These are phyloP conservation scores for Hyperoplus lanceolatus DNA, from an alignment of 2,797 vertebrate species.

Conservation along the genomic window DNA sequence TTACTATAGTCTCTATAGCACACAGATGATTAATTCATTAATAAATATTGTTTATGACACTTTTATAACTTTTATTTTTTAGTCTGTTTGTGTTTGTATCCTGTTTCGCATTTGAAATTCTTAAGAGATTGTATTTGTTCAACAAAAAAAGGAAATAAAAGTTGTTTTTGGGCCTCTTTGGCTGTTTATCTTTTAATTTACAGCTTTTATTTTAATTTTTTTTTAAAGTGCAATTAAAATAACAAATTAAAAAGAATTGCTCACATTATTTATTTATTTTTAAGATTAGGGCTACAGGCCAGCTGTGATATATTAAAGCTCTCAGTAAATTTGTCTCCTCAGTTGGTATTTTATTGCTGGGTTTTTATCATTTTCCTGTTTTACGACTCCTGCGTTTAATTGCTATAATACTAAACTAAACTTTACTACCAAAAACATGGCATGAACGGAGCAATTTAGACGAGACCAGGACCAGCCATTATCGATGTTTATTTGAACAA, in stretches of 20 bases:
- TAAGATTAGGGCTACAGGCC: not conserved
- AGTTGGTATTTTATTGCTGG: constrained; percentile 23
- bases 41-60: too few relatives aligned
- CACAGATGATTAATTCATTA: too few relatives aligned
- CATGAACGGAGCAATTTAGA: not conserved
- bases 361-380: constrained; percentile 37
- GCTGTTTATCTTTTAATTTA: not conserved
- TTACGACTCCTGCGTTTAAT: constrained; percentile 43
- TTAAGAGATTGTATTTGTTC: too few relatives aligned
- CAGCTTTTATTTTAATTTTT: not conserved
- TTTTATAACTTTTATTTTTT: too few relatives aligned
- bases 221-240: constrained; percentile 1
- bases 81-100: too few relatives aligned
- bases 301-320: constrained; percentile 40
- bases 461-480: constrained; percentile 23
- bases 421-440: constrained; percentile 45
- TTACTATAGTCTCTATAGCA: too few relatives aligned
- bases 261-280: not conserved
- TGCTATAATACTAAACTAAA: constrained; percentile 41
- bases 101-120: too few relatives aligned
- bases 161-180: not conserved
- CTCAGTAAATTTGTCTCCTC: constrained; percentile 32
- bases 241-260: not conserved
- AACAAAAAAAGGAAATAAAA: not conserved
- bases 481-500: constrained; percentile 45